These are phyloP conservation scores for Polydesmus complanatus DNA, from an alignment of 2,888 invertebrate species.

Conservation along the genomic window DNA sequence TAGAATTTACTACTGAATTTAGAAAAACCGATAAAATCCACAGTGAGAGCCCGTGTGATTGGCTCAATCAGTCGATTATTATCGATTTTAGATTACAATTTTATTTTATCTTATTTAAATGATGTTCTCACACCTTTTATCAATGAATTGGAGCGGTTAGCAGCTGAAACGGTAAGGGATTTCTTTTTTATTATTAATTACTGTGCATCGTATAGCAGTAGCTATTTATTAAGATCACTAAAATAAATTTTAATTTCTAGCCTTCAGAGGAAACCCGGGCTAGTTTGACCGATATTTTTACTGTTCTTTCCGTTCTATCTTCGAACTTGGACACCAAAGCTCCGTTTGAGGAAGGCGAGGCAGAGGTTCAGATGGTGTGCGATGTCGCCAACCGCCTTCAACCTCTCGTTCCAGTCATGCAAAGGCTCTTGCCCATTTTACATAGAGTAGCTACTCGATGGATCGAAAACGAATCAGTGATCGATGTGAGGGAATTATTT, in stretches of 20 bases:
- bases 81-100: slow-evolving; percentile 47
- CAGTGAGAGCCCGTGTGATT: slow-evolving; percentile 59
- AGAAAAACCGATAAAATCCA: slow-evolving; percentile 40
- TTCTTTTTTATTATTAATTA: too few relatives aligned
- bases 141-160: slow-evolving; percentile 44
- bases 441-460: slow-evolving; percentile 45
- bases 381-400: slow-evolving; percentile 31
- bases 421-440: slow-evolving; percentile 48
- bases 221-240: neutral
- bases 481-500: slow-evolving; percentile 41
- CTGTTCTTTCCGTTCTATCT: slow-evolving; percentile 53
- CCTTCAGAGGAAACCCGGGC: slow-evolving; percentile 2
- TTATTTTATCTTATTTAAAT: slow-evolving; percentile 53
- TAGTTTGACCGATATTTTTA: slow-evolving; percentile 45
- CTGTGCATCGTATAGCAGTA: neutral
- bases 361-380: slow-evolving; percentile 18
- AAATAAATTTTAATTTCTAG: slow-evolving; percentile 16
- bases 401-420: slow-evolving; percentile 44
- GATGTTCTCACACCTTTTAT: slow-evolving; percentile 52
- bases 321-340: slow-evolving; percentile 41
- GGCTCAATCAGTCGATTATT: slow-evolving; percentile 58
- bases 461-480: slow-evolving; percentile 46
- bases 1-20: neutral
- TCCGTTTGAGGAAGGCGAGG: slow-evolving; percentile 24
- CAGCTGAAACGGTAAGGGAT: slow-evolving; percentile 38